Conservation (phyloP, 2,888 invertebrate species). For the Cephus nigrinus region DNA sequence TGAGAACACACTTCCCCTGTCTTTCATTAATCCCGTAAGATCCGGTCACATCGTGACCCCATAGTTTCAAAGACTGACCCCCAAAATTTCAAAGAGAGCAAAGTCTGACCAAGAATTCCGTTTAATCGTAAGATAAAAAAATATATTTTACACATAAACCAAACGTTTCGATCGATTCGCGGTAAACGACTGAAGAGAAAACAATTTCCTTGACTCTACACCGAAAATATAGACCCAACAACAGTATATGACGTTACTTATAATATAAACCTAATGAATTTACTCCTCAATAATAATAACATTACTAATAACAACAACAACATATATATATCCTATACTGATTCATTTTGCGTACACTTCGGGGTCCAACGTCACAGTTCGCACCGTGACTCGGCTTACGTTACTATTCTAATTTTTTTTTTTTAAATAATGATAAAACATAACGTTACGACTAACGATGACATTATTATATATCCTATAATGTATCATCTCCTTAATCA, state of each 20-base stretch:
- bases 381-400: not conserved
- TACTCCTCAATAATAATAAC: not conserved
- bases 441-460: not conserved
- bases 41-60: slow-evolving; percentile 1
- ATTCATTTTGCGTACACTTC: not conserved
- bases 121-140: not conserved
- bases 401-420: not conserved
- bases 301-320: not conserved
- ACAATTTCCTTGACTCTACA: not conserved
- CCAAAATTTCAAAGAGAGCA: not conserved
- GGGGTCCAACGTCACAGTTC: not conserved
- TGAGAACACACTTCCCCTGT: slow-evolving; percentile 4
- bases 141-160: not conserved
- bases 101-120: not conserved
- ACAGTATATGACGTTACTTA: not conserved
- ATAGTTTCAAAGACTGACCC: slow-evolving; percentile 13
- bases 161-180: not conserved
- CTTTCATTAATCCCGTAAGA: slow-evolving; percentile 8
- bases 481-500: slow-evolving; percentile 40
- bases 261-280: not conserved
- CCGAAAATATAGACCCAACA: not conserved
- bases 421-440: not conserved
- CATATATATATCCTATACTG: not conserved
- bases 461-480: not conserved
- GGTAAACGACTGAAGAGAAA: not conserved